phyloP scores from a whole-genome alignment of 2,888 invertebrate genomes.

The Endotricha flammealis region DNA sequence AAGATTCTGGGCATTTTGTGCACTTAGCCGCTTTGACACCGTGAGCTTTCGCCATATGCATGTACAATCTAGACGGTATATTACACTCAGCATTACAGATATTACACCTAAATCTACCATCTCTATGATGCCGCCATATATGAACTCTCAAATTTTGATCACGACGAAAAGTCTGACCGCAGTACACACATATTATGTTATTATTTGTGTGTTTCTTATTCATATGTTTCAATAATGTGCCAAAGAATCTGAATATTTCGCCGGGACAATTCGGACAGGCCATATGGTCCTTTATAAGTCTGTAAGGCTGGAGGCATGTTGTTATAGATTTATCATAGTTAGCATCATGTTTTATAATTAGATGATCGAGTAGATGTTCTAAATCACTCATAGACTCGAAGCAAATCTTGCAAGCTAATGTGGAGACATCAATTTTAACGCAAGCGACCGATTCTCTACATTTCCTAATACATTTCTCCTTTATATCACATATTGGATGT shows the following conservation, averaged over 20 bases:
- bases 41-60: slow-evolving; percentile 68
- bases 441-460: slow-evolving; percentile 66
- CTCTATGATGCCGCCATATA: slow-evolving; percentile 65
- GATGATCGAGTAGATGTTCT: slow-evolving; percentile 55
- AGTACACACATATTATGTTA: slow-evolving; percentile 67
- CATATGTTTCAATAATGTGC: slow-evolving; percentile 64
- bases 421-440: slow-evolving; percentile 64
- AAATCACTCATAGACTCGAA: slow-evolving; percentile 54
- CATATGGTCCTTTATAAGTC: slow-evolving; percentile 61
- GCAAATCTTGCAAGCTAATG: slow-evolving; percentile 62
- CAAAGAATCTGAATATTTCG: slow-evolving; percentile 63
- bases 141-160: slow-evolving; percentile 68
- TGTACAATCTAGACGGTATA: slow-evolving; percentile 64
- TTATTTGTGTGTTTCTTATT: slow-evolving; percentile 66
- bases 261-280: slow-evolving; percentile 57
- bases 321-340: slow-evolving; percentile 64
- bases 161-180: slow-evolving; percentile 61
- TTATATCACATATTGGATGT: slow-evolving; percentile 59
- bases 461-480: slow-evolving; percentile 61
- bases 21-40: slow-evolving; percentile 68
- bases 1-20: slow-evolving; percentile 59
- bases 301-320: slow-evolving; percentile 62
- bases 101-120: slow-evolving; percentile 59
- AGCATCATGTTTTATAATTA: slow-evolving; percentile 56
- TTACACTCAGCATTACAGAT: slow-evolving; percentile 62